phyloP scores from a whole-genome alignment of 2,113 vertebrate species.

The Laticauda colubrina region DNA sequence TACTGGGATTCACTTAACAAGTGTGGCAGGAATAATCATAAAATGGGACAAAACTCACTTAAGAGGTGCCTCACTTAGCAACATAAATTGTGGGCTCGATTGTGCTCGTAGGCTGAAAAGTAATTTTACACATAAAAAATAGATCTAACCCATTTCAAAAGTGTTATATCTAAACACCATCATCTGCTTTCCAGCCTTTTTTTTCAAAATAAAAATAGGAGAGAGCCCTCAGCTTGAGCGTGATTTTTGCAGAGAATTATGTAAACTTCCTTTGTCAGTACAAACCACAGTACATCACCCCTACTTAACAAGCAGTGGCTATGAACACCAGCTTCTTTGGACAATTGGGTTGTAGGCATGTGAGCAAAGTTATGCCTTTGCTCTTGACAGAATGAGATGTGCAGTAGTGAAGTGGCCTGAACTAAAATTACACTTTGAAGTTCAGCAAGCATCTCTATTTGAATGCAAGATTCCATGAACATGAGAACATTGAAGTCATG shows the following conservation, averaged over 20 bases:
- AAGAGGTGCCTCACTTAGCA: too few species aligned
- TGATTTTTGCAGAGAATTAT: neutral
- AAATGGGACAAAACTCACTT: too few species aligned
- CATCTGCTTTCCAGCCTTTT: neutral
- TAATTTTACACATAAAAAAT: neutral
- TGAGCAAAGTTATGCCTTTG: neutral
- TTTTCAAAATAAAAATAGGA: neutral
- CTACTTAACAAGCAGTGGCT: neutral
- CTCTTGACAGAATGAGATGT: slow-evolving; percentile 6
- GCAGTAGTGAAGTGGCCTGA: slow-evolving; percentile 48
- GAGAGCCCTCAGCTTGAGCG: neutral
- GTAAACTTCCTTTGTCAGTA: slow-evolving; percentile 10
- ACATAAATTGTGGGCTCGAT: too few species aligned
- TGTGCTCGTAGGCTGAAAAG: too few species aligned
- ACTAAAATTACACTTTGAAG: slow-evolving; percentile 56
- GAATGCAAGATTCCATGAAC: slow-evolving; percentile 59
- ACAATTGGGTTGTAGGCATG: slow-evolving; percentile 24
- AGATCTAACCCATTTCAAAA: neutral
- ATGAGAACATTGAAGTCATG: slow-evolving; percentile 45
- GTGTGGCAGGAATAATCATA: too few species aligned
- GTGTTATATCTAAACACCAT: neutral
- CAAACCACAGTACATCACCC: neutral
- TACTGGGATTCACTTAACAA: too few species aligned
- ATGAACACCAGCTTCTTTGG: slow-evolving; percentile 29
- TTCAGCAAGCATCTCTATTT: slow-evolving; percentile 51